A percentile compares a stretch with the other conserved stretches of the same genome.
Conservation (phyloP, 2,797 vertebrate genomes). For the Rhinogobio ventralis region DNA sequence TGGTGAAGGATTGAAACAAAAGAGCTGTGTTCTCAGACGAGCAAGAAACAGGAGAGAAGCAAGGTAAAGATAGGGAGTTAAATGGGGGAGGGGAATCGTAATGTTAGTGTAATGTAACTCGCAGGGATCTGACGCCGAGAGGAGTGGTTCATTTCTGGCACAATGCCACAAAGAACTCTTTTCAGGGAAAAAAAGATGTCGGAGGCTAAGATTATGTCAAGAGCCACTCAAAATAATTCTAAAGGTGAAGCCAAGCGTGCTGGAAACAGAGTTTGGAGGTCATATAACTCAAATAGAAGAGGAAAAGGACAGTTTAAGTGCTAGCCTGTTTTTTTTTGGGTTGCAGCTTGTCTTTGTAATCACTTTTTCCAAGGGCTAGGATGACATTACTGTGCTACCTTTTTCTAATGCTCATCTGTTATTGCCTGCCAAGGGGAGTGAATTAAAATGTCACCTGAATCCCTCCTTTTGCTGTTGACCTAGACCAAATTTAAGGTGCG, state of each 20-base stretch:
- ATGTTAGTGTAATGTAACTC: constrained; percentile 55
- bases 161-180: constrained; percentile 55
- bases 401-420: constrained; percentile 16
- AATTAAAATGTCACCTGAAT: constrained; percentile 44
- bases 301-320: constrained; percentile 11
- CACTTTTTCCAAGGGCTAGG: constrained; percentile 24
- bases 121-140: constrained; percentile 44
- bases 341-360: constrained; percentile 32
- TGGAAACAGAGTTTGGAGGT: constrained; percentile 34
- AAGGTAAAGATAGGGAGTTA: constrained; percentile 32
- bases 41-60: constrained; percentile 42
- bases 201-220: constrained; percentile 52
- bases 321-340: constrained; percentile 30
- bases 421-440: constrained; percentile 4
- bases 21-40: constrained; percentile 51
- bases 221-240: constrained; percentile 32
- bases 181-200: constrained; percentile 52
- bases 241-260: constrained; percentile 31
- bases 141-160: constrained; percentile 52
- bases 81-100: constrained; percentile 19
- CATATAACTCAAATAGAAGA: constrained; percentile 26
- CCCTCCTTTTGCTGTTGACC: not conserved
- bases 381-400: constrained; percentile 5
- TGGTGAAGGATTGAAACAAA: constrained; percentile 52
- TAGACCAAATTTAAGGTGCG: constrained; percentile 1